Conservation (phyloP, 2,113 vertebrate genomes). For the Cairina moschata region DNA sequence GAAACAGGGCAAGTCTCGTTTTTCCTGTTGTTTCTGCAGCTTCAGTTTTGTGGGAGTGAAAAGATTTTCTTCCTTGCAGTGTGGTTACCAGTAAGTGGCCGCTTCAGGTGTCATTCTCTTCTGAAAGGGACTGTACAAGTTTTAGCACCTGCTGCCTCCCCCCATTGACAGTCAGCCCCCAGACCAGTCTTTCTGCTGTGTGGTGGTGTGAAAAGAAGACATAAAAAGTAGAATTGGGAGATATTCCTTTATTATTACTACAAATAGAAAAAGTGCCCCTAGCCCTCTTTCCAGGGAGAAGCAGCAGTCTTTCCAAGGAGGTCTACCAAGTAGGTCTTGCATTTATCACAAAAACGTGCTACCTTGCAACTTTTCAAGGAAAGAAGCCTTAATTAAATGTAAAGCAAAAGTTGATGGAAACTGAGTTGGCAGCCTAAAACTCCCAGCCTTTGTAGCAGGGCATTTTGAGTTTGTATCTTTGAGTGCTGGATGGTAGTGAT, state of each 20-base stretch:
- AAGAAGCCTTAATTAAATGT: not conserved
- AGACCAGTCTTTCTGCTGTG: not conserved
- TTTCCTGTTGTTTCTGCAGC: not conserved
- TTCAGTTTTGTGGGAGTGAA: not conserved
- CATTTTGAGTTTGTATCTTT: not conserved
- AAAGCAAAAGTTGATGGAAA: not conserved
- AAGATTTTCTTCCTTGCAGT: not conserved
- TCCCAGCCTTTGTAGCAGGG: not conserved
- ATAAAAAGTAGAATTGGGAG: not conserved
- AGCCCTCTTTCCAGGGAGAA: not conserved
- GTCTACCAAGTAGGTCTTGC: not conserved
- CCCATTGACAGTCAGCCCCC: not conserved
- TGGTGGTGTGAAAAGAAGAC: not conserved
- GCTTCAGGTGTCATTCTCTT: rapidly evolving
- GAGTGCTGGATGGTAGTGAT: not conserved
- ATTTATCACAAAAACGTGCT: not conserved
- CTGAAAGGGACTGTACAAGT: not conserved
- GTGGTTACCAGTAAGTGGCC: not conserved
- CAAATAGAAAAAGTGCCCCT: not conserved
- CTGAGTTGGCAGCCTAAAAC: not conserved
- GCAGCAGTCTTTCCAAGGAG: not conserved
- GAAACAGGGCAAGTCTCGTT: not conserved
- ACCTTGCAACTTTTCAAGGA: not conserved
- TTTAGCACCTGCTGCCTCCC: not conserved
- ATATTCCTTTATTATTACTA: conserved; percentile 8